phyloP scores from a whole-genome alignment of 1,140 invertebrate species.

The Diplogasteroides magnus region DNA sequence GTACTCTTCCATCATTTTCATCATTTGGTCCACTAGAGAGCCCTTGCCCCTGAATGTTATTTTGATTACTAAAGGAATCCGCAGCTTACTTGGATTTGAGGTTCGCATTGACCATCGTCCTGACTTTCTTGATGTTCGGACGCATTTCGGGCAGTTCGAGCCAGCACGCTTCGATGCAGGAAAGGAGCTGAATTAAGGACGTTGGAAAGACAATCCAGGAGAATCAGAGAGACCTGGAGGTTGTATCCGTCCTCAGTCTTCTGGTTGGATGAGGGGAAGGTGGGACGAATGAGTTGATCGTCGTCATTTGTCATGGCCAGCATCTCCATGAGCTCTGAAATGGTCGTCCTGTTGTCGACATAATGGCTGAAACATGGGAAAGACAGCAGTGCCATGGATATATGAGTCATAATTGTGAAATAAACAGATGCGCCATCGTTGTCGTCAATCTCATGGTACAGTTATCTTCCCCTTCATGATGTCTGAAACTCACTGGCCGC shows the following conservation, averaged over 20 bases:
- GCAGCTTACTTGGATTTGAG: conserved; percentile 47
- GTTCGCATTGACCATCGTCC: conserved; percentile 51
- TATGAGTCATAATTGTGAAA: too few relatives aligned
- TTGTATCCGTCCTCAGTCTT: too few relatives aligned
- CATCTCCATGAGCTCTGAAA: conserved; percentile 49
- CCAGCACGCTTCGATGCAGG: too few relatives aligned
- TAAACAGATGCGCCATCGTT: too few relatives aligned
- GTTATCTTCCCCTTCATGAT: not conserved
- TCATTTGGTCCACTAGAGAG: conserved; percentile 53
- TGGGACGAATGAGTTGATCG: too few relatives aligned
- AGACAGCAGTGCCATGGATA: too few relatives aligned
- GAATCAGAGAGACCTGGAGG: conserved; percentile 44
- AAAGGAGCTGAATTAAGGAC: too few relatives aligned
- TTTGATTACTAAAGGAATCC: not conserved
- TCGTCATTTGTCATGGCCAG: conserved; percentile 51
- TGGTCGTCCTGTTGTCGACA: too few relatives aligned
- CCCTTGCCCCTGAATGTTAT: conserved; percentile 46
- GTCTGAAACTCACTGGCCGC: conserved; percentile 38
- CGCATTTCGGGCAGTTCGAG: conserved; percentile 53
- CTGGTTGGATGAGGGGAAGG: conserved; percentile 43
- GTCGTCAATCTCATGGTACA: too few relatives aligned
- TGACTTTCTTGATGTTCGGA: conserved; percentile 48
- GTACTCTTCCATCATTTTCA: too few relatives aligned
- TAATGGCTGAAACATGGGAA: too few relatives aligned
- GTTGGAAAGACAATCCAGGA: too few relatives aligned